Evolutionary conservation across 2,113 vertebrate species (phyloP), one percentile per base, ranked within the genome.

Genomic region (Neolamprologus falcicula): DNA sequence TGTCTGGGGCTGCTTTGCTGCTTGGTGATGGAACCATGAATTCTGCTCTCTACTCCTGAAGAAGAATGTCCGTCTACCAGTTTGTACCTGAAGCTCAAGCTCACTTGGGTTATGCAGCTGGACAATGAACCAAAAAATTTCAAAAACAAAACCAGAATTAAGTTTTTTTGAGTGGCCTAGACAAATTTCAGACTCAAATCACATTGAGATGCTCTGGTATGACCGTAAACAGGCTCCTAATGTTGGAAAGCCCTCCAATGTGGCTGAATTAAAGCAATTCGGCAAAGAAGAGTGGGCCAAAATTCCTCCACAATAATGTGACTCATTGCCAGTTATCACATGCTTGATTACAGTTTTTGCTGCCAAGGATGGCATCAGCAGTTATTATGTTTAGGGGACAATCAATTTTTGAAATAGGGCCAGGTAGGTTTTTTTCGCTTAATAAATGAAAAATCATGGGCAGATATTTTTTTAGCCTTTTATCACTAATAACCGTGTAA

Each of bases 11-110:
- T 68, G 11, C 33, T 66, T 66, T 13, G 61, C 61, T 68, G 33
- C 63, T 68, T 68, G 63, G 35, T 68, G 63, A 68, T 68, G n/a
- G 35, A 68, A 68, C 63, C n/a, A 68, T 40, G 35, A 68, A 40
- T 68, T 68, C 35, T 68, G 63, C n/a, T 14, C 35, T 68, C 63
- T 24, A 68, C 35, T 40, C 35, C n/a, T 68, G n/a, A 68, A 40
- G 33, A 35, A 68, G 4, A 37, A 68, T 24, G 3, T 68, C 63
- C 0, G 2, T 40, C 35, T 24, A 24, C 17, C n/a, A 68, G 5
- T 68, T 40, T 68, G 63, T 37, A 5, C 33, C 35, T 68, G 35
- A 68, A 68, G n/a, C 12, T 37, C 31, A 37, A 66, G 61, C 10
- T n/a, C 19, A 66, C 31, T n/a, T 66, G 10, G 6, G 17, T 66